These are phyloP conservation scores for Nemotelus nigrinus DNA, from an alignment of 2,888 invertebrate species.

Conservation along the genomic window DNA sequence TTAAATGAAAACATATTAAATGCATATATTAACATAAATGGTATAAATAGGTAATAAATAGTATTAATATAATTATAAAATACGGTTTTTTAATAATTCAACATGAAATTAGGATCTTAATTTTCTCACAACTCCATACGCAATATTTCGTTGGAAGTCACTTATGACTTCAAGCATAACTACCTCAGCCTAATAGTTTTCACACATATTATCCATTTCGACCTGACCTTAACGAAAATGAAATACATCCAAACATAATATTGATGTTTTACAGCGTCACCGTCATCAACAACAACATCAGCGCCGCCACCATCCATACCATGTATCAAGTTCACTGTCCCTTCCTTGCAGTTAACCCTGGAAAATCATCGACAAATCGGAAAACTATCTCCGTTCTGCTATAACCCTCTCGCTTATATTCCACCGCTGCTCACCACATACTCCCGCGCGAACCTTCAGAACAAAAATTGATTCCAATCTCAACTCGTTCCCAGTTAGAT, in stretches of 20 bases:
- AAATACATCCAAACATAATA: neutral
- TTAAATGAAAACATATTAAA: no score
- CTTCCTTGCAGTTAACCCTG: slow-evolving; percentile 26
- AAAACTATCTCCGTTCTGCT: neutral
- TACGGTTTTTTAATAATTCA: no score
- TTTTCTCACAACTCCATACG: no score
- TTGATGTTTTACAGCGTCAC: slow-evolving; percentile 4
- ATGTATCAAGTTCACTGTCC: slow-evolving; percentile 45
- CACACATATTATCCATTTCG: no score
- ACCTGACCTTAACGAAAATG: no score
- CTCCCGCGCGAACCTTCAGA: neutral
- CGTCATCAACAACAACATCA: neutral
- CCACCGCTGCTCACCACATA: neutral
- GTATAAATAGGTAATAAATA: no score
- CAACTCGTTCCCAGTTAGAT: slow-evolving; percentile 2
- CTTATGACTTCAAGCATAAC: no score
- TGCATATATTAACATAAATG: no score
- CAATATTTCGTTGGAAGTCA: no score
- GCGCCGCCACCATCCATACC: slow-evolving; percentile 1
- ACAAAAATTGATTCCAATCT: slow-evolving; percentile 5
- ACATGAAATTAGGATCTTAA: no score
- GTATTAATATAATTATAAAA: no score
- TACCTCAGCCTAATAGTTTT: no score
- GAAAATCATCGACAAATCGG: slow-evolving; percentile 31
- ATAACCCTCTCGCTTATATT: neutral